Conservation (phyloP, 2,113 vertebrate genomes). For the Grammomys dolichurus region DNA sequence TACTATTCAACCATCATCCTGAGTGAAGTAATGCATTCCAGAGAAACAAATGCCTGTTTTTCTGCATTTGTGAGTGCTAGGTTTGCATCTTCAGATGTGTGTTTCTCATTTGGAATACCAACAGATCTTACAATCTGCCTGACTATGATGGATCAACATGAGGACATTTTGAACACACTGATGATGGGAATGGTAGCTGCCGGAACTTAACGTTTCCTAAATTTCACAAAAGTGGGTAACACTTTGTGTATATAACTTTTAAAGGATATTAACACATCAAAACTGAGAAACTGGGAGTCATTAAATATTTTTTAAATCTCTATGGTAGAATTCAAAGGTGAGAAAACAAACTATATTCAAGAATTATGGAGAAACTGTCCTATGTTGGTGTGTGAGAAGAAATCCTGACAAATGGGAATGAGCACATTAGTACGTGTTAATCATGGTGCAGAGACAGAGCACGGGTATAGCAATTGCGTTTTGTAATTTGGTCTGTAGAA, state of each 20-base stretch:
- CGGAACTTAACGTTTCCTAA: not conserved
- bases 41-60: not conserved
- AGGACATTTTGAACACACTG: not conserved
- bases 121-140: no score
- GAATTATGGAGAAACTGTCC: not conserved
- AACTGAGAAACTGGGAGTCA: not conserved
- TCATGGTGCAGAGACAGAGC: not conserved
- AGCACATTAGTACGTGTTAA: not conserved
- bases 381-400: not conserved
- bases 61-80: not conserved
- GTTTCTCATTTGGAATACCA: not conserved
- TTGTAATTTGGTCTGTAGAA: constrained; percentile 13
- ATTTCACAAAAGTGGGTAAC: not conserved
- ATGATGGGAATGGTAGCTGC: fast-evolving
- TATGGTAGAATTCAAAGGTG: not conserved
- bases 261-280: not conserved
- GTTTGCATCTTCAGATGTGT: not conserved
- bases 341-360: not conserved
- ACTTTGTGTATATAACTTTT: not conserved
- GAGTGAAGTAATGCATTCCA: not conserved
- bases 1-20: not conserved
- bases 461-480: not conserved
- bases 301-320: not conserved
- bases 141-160: not conserved
- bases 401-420: not conserved